phyloP scores from a whole-genome alignment of 2,888 invertebrate genomes.

The Clitarchus hookeri region DNA sequence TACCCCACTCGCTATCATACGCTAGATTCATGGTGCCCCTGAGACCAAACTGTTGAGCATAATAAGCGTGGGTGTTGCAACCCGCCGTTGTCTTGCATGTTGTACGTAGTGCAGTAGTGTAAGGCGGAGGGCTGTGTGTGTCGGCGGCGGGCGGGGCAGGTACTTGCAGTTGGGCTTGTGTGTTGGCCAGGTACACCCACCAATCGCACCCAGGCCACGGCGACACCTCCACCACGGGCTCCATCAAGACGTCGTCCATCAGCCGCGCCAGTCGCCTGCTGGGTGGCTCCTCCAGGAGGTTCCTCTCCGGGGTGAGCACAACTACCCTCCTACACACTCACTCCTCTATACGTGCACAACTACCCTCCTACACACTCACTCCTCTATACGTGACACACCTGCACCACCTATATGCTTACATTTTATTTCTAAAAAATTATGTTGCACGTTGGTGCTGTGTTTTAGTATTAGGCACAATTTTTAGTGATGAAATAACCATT shows the following conservation, averaged over 20 bases:
- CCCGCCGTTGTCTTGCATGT: too few relatives aligned
- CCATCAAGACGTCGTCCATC: not conserved
- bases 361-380: not conserved
- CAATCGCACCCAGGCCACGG: conserved; percentile 45
- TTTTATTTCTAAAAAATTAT: too few relatives aligned
- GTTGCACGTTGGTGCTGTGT: too few relatives aligned
- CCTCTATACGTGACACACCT: too few relatives aligned
- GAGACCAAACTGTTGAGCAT: too few relatives aligned
- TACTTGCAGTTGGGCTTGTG: not conserved
- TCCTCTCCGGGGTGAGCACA: not conserved
- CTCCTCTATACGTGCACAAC: not conserved
- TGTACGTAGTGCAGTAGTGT: too few relatives aligned
- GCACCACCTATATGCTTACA: too few relatives aligned
- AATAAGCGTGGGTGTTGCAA: too few relatives aligned
- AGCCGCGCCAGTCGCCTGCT: conserved; percentile 11
- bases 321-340: not conserved
- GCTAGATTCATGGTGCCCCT: too few relatives aligned
- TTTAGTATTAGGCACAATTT: too few relatives aligned
- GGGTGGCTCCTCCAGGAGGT: conserved; percentile 24
- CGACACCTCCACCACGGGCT: conserved; percentile 24
- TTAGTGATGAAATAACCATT: too few relatives aligned
- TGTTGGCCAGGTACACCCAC: conserved; percentile 28
- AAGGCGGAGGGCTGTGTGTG: not conserved
- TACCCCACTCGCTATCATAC: too few relatives aligned
- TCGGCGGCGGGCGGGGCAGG: not conserved